A percentile compares a stretch with the other conserved stretches of the same genome.
These are phyloP conservation scores for Centroberyx gerrardi DNA, from an alignment of 2,797 vertebrate species.

Conservation along the genomic window DNA sequence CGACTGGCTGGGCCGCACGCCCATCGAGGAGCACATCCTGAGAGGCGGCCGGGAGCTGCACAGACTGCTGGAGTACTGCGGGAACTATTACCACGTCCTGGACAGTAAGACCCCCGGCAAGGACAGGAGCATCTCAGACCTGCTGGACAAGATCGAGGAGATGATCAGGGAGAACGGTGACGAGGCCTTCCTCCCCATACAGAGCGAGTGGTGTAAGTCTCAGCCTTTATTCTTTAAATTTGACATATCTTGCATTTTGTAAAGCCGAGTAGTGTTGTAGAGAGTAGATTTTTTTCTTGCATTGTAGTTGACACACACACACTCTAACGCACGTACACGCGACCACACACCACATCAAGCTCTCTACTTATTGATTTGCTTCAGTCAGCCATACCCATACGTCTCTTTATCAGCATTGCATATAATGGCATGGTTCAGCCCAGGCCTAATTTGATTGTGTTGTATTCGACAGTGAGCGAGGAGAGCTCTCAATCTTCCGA, in stretches of 20 bases:
- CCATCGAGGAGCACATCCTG: conserved; percentile 88
- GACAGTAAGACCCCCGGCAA: conserved; percentile 84
- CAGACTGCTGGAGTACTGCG: conserved; percentile 84
- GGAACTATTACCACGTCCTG: conserved; percentile 88
- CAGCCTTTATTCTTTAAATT: background rate
- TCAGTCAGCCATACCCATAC: background rate
- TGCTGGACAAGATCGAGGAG: conserved; percentile 86
- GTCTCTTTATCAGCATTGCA: background rate
- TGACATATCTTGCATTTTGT: background rate
- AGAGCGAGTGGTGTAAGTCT: conserved; percentile 83
- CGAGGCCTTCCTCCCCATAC: conserved; percentile 85
- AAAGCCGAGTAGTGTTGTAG: background rate
- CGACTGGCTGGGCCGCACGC: conserved; percentile 84
- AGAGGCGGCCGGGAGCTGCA: conserved; percentile 83
- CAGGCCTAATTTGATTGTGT: conserved; percentile 46
- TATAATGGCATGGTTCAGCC: background rate
- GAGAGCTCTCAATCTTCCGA: conserved; percentile 85
- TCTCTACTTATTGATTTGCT: background rate
- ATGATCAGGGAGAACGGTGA: conserved; percentile 87
- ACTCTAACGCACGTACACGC: background rate
- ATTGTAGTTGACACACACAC: background rate
- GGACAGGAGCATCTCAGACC: conserved; percentile 82
- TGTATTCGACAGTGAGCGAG: conserved; percentile 82
- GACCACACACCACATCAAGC: background rate
- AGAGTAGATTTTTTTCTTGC: background rate